Evolutionary conservation across 1,140 invertebrate species (phyloP).

Genomic region (Temnothorax curvispinosus): DNA sequence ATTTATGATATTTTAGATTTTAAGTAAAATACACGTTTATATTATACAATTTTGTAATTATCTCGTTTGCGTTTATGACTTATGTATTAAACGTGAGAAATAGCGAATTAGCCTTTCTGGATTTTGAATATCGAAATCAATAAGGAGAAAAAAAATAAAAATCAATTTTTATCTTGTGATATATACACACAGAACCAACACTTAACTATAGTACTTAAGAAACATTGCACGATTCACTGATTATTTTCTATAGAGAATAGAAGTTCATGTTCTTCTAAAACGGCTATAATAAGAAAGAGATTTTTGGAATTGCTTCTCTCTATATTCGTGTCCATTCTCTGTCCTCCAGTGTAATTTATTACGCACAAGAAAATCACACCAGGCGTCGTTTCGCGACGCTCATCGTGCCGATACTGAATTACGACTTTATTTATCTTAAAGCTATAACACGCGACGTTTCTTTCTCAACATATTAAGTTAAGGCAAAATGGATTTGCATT

Average conservation of each 20-base stretch:
- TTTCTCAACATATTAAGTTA: slow-evolving; percentile 28
- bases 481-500: slow-evolving; percentile 42
- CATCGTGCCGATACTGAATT: slow-evolving; percentile 1
- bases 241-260: slow-evolving; percentile 6
- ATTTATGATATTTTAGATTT: slow-evolving; percentile 7
- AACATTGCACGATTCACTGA: not conserved
- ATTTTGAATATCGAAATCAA: not conserved
- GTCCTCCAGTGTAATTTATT: slow-evolving; percentile 53
- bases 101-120: not conserved
- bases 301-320: not conserved
- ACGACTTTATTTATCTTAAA: not conserved
- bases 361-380: slow-evolving; percentile 63
- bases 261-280: not conserved
- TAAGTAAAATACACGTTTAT: not conserved
- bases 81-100: not conserved
- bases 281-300: not conserved
- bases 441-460: not conserved
- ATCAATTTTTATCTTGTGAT: not conserved
- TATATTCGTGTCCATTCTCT: not conserved
- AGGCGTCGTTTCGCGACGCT: slow-evolving; percentile 18
- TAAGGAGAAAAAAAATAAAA: not conserved
- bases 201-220: slow-evolving; percentile 18
- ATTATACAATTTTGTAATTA: not conserved
- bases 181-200: slow-evolving; percentile 4
- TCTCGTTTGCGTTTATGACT: not conserved